Evolutionary conservation across 2,797 vertebrate genomes (phyloP), one percentile per base, ranked within the genome.

Genomic region (Argentina silus): DNA sequence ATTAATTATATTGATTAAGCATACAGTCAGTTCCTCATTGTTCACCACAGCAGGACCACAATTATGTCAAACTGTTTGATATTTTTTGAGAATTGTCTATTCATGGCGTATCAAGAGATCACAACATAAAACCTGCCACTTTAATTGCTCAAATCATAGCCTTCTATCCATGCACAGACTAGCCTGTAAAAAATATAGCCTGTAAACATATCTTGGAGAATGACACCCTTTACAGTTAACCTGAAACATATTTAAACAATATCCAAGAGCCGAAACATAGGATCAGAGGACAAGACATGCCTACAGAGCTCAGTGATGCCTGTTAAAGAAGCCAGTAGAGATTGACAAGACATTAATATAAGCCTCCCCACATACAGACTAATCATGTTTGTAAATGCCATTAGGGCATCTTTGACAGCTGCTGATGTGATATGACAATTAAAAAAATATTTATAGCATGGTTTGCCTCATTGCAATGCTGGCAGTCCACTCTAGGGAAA

Each of bases 401-500:
- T 27, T 47, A 67, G 66, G 50, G 70, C 68, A 76, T 76, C 69
- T 72, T 67, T 73, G 62, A 78, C 80, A 82, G 74, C 80, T 77
- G 78, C 74, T 83, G 71, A 77, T 78, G 70, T 77, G 71, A 83
- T 65, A 56, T 72, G 75, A 76, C 72, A 75, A 84, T 79, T 76
- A 66, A 74, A 83, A 78, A 79, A 61, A 44, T 50, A 48, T 69
- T 70, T 69, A 23, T 21, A 62, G n/a, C 48, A 42, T 27, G 15
- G 43, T 10, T 50, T n/a, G n/a, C n/a, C n/a, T n/a, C n/a, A n/a
- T n/a, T n/a, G n/a, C n/a, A n/a, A n/a, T n/a, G n/a, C n/a, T n/a
- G n/a, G n/a, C n/a, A n/a, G n/a, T n/a, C n/a, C n/a, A n/a, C n/a
- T n/a, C n/a, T n/a, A n/a, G n/a, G n/a, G n/a, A n/a, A n/a, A n/a